These are phyloP conservation scores for Drosophila limbata DNA, from an alignment of 2,888 invertebrate species.

Conservation along the genomic window DNA sequence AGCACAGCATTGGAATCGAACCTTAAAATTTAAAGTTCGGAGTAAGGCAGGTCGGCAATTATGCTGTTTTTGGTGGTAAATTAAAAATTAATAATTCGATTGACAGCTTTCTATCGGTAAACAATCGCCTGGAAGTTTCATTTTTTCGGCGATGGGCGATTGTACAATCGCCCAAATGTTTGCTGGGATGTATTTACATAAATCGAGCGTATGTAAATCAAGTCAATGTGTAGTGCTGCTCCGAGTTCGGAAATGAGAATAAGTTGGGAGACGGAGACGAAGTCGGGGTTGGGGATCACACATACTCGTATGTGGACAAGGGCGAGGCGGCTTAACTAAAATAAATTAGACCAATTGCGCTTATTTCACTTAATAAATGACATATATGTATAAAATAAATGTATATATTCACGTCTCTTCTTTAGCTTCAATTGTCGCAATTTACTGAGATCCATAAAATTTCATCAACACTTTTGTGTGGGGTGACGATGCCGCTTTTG, in stretches of 20 bases:
- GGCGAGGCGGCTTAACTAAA: conserved; percentile 59
- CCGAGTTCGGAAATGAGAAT: conserved; percentile 24
- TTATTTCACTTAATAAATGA: conserved; percentile 74
- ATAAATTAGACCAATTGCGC: conserved; percentile 77
- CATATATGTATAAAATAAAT: conserved; percentile 14
- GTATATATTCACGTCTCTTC: conserved; percentile 30
- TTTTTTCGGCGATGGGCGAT: too few species aligned
- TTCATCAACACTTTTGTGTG: conserved; percentile 57
- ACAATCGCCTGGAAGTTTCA: too few species aligned
- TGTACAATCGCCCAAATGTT: too few species aligned
- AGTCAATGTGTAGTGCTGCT: conserved; percentile 39
- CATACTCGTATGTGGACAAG: conserved; percentile 14
- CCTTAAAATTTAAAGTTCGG: too few species aligned
- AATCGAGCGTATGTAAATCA: conserved; percentile 47
- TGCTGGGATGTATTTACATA: neutral
- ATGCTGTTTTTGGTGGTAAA: too few species aligned
- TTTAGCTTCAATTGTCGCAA: conserved; percentile 70
- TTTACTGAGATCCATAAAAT: conserved; percentile 64
- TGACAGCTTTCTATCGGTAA: too few species aligned
- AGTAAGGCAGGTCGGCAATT: too few species aligned
- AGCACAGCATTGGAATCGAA: too few species aligned
- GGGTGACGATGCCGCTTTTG: conserved; percentile 33
- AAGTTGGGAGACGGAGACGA: conserved; percentile 22
- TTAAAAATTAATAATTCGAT: too few species aligned
- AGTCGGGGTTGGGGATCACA: conserved; percentile 3